Base-by-base conservation (phyloP, 2,888 invertebrate genomes). In the Phalera bucephala region DNA sequence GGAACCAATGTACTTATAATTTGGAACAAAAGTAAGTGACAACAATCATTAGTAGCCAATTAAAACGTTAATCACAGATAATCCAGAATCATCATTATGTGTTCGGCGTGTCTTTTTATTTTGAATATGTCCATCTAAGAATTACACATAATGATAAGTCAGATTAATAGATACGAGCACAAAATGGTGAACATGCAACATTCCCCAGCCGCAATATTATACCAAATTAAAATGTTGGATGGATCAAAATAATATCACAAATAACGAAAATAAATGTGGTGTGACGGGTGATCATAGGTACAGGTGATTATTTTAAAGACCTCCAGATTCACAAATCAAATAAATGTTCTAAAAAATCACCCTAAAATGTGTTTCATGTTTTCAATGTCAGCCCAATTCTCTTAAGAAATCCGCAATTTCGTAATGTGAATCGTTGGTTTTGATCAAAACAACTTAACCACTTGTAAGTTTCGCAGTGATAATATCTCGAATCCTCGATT, bases 171-270 rank as follows among this genome's bases (percentile, higher is more conserved):
- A 51, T 42, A 71, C 56, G 62, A 64, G 62, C 60, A 75, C 66
- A 68, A 63, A 49, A 59, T 59, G 56, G 74, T 67, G 46, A 63
- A 57, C 88, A 88, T 88, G 88, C 88, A 82, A 77, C 89, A 89
- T 88, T 89, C 87, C 86, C 87, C 88, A 89, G 88, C 88, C 87
- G 87, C 87, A 79, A 73, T 84, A 70, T 64, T 73, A 82, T 84
- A 77, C 58, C 63, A 73, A 78, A 80, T 61, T 52, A 76, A 80
- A 80, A 78, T 87, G 82, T 81, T 78, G 83, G 81, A 88, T 88
- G 88, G 87, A 82, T 72, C 59, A 70, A 85, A 73, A 73, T 48
- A 75, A 81, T n/a, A n/a, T n/a, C 17, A 17, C 5, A 17, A 72
- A 57, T 48, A 52, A 65, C 64, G 48, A 73, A 61, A 68, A 26